Evolutionary conservation across 2,113 vertebrate species (phyloP).

Genomic region (Tamias sibiricus): DNA sequence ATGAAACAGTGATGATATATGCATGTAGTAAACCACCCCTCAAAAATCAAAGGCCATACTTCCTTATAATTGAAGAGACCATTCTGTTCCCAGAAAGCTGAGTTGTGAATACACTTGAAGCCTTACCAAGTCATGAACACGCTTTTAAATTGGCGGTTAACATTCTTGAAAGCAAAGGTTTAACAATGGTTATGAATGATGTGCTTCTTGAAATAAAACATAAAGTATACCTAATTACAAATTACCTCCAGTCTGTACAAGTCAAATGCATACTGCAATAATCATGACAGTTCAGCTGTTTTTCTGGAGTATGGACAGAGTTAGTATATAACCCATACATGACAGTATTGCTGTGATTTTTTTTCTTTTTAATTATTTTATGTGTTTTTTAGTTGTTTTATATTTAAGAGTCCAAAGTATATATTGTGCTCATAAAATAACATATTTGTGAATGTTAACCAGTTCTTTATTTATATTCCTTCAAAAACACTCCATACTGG

Average conservation of each 20-base stretch:
- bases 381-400: slow-evolving; percentile 19
- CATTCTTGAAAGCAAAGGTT: slow-evolving; percentile 3
- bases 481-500: slow-evolving; percentile 33
- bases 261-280: slow-evolving; percentile 68
- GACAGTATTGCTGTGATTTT: slow-evolving; percentile 61
- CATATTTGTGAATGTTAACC: slow-evolving; percentile 36
- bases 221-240: slow-evolving; percentile 23
- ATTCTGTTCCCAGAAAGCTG: slow-evolving; percentile 62
- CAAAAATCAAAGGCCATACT: not conserved
- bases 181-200: slow-evolving; percentile 3
- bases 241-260: slow-evolving; percentile 22
- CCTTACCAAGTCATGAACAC: slow-evolving; percentile 54
- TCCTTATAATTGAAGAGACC: slow-evolving; percentile 55
- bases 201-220: slow-evolving; percentile 3
- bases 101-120: slow-evolving; percentile 51
- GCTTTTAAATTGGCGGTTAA: slow-evolving; percentile 37
- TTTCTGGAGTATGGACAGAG: slow-evolving; percentile 45
- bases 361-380: slow-evolving; percentile 32
- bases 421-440: slow-evolving; percentile 58
- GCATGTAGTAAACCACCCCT: slow-evolving; percentile 1
- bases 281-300: slow-evolving; percentile 38
- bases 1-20: not conserved
- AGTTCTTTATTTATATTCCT: slow-evolving; percentile 44
- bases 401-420: slow-evolving; percentile 58
- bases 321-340: slow-evolving; percentile 35